These are phyloP conservation scores for Palythoa heliodiscus DNA, from an alignment of 92 coral and sea anemone genomes.

Conservation along the genomic window DNA sequence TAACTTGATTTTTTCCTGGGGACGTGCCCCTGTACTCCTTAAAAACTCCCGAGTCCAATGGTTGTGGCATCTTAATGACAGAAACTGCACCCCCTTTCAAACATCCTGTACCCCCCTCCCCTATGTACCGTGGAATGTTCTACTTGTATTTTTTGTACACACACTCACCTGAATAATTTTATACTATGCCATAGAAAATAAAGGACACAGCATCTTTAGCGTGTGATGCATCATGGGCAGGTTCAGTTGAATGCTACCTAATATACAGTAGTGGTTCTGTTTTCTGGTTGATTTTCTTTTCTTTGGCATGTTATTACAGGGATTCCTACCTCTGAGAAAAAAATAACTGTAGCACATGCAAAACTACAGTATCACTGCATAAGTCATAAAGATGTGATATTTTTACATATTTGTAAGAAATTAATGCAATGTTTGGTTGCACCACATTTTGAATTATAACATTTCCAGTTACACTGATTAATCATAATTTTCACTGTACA, in stretches of 20 bases:
- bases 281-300: not conserved
- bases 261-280: not conserved
- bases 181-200: slow-evolving; percentile 12
- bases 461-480: not conserved
- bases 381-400: not conserved
- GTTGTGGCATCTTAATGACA: slow-evolving; percentile 4
- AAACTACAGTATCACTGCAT: slow-evolving; percentile 3
- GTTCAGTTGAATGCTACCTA: not conserved
- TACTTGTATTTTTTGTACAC: slow-evolving; percentile 19
- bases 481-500: slow-evolving; percentile 2
- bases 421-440: slow-evolving; percentile 7
- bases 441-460: slow-evolving; percentile 1
- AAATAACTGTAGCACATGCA: slow-evolving; percentile 1
- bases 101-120: slow-evolving; percentile 15
- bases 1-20: slow-evolving; percentile 21
- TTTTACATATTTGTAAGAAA: not conserved
- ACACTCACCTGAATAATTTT: slow-evolving; percentile 11
- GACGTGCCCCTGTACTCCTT: not conserved
- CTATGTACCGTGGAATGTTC: slow-evolving; percentile 18
- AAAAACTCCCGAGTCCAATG: slow-evolving; percentile 3
- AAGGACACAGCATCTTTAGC: slow-evolving; percentile 11
- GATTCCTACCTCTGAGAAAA: slow-evolving; percentile 2
- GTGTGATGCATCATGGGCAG: not conserved
- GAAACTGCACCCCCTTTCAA: slow-evolving; percentile 13
- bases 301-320: slow-evolving; percentile 4